These are phyloP conservation scores for Diprion similis DNA, from an alignment of 1,140 invertebrate genomes.

Conservation along the genomic window DNA sequence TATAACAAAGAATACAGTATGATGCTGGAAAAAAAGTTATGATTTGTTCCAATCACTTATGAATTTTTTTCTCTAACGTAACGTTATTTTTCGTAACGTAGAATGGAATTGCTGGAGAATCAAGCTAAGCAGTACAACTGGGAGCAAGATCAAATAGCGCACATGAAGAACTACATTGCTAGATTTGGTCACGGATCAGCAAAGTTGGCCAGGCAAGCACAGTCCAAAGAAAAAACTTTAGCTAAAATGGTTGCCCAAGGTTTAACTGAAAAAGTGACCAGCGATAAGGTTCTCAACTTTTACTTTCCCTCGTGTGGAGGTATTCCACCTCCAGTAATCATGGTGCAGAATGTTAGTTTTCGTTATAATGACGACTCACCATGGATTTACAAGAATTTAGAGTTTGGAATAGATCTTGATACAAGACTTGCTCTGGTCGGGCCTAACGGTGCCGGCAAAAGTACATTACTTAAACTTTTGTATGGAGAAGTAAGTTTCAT, in stretches of 20 bases:
- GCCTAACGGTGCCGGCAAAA: conserved; percentile 98
- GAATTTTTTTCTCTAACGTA: background rate
- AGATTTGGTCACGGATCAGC: conserved; percentile 99
- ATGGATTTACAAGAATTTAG: conserved; percentile 96
- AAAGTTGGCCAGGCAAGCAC: conserved; percentile 97
- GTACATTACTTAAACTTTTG: conserved; percentile 94
- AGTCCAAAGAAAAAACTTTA: conserved; percentile 98
- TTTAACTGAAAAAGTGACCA: conserved; percentile 91
- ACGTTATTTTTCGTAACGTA: conserved; percentile 28
- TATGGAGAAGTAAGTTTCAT: conserved; percentile 83
- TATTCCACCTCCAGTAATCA: conserved; percentile 98
- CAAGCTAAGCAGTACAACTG: conserved; percentile 99
- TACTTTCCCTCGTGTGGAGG: conserved; percentile 97
- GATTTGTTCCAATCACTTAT: background rate
- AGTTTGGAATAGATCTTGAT: conserved; percentile 99
- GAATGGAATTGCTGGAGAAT: conserved; percentile 95
- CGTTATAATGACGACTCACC: conserved; percentile 87
- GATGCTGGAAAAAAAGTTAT: no score
- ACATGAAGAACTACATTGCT: conserved; percentile 99
- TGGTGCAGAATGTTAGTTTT: conserved; percentile 98
- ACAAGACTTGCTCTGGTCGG: conserved; percentile 97
- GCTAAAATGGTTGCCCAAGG: conserved; percentile 99
- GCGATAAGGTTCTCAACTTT: conserved; percentile 91
- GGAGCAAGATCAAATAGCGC: conserved; percentile 99
- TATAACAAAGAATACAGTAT: background rate